phyloP scores from a whole-genome alignment of 2,888 invertebrate genomes.

The Acanthopleura granulata region DNA sequence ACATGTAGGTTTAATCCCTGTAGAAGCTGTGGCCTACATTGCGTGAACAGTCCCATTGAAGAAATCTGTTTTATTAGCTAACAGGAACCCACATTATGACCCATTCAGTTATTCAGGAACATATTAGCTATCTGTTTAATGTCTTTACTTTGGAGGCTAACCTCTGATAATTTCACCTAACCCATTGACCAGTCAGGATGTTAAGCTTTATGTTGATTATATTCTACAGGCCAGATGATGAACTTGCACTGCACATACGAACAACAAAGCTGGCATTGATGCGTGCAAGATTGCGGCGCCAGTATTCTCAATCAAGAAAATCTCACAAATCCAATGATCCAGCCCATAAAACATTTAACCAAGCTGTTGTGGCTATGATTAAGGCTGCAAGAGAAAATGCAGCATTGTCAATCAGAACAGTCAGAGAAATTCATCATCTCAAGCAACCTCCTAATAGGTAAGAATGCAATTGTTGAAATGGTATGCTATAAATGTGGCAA shows the following conservation, averaged over 20 bases:
- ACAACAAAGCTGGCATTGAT: slow-evolving; percentile 57
- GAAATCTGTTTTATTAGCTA: too few relatives aligned
- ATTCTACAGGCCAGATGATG: slow-evolving; percentile 16
- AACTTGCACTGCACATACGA: slow-evolving; percentile 35
- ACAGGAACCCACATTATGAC: too few relatives aligned
- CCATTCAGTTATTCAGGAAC: too few relatives aligned
- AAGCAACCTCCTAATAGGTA: slow-evolving; percentile 15
- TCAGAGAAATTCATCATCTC: slow-evolving; percentile 41
- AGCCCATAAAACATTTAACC: slow-evolving; percentile 35
- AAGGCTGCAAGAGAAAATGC: slow-evolving; percentile 60
- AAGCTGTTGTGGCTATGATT: slow-evolving; percentile 63
- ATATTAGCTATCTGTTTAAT: too few relatives aligned
- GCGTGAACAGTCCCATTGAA: too few relatives aligned
- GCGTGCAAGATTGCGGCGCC: slow-evolving; percentile 69
- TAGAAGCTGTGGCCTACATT: too few relatives aligned
- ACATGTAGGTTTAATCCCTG: too few relatives aligned
- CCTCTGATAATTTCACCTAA: too few relatives aligned
- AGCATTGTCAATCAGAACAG: slow-evolving; percentile 44
- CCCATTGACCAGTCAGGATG: too few relatives aligned
- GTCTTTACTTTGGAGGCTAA: background rate
- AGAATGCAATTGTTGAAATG: background rate
- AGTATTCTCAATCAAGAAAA: slow-evolving; percentile 70
- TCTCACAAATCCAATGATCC: slow-evolving; percentile 50
- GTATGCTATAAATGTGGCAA: background rate
- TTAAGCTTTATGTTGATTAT: too few relatives aligned